These are phyloP conservation scores for Lycia hirtaria DNA, from an alignment of 2,888 invertebrate species.

Conservation along the genomic window DNA sequence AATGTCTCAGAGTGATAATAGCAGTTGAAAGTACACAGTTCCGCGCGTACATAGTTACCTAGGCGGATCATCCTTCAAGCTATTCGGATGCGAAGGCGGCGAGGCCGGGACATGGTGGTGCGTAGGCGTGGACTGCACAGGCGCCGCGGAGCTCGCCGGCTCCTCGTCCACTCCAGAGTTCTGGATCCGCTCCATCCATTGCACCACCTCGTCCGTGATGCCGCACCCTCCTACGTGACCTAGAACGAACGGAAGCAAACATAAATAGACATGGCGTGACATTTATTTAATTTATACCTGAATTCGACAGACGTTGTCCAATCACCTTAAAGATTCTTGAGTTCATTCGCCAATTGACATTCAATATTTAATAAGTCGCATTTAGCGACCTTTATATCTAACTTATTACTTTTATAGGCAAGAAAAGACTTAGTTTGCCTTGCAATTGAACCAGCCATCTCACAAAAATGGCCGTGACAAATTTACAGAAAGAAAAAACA, in stretches of 20 bases:
- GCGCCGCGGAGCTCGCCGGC: conserved; percentile 59
- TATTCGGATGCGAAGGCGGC: conserved; percentile 73
- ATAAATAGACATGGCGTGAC: too few species aligned
- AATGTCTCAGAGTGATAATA: too few species aligned
- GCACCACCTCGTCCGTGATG: conserved; percentile 93
- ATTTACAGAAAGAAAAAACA: background rate
- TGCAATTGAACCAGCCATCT: too few species aligned
- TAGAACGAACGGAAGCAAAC: conserved; percentile 55
- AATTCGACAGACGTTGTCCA: too few species aligned
- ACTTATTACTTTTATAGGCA: too few species aligned
- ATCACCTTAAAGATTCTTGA: too few species aligned
- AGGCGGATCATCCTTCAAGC: conserved; percentile 73
- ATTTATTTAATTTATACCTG: too few species aligned
- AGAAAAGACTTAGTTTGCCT: too few species aligned
- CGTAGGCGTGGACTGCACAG: conserved; percentile 54
- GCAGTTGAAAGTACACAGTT: background rate
- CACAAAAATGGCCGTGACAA: too few species aligned
- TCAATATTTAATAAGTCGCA: too few species aligned
- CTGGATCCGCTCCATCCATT: conserved; percentile 97
- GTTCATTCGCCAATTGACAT: too few species aligned
- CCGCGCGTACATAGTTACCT: conserved; percentile 56
- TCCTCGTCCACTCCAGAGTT: conserved; percentile 89
- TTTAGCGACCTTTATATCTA: too few species aligned
- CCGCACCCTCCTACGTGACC: conserved; percentile 95
- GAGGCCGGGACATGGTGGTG: conserved; percentile 55